These are phyloP conservation scores for Volucella bombylans DNA, from an alignment of 2,888 invertebrate genomes.

Conservation along the genomic window DNA sequence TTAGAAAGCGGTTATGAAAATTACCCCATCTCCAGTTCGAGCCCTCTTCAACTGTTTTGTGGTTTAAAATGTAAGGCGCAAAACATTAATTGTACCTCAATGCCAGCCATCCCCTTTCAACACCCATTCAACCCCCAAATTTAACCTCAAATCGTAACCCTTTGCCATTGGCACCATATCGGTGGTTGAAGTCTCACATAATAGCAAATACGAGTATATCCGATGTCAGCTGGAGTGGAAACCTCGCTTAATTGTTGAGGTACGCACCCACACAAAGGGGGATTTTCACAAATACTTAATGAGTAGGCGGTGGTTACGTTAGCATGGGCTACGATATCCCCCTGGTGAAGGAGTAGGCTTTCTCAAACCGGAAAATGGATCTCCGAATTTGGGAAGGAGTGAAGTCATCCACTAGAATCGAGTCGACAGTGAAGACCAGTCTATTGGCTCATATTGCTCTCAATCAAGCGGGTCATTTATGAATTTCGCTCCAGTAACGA, in stretches of 20 bases:
- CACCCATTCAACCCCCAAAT: background rate
- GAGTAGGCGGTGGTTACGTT: constrained; percentile 32
- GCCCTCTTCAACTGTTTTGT: constrained; percentile 49
- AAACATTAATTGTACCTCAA: constrained; percentile 39
- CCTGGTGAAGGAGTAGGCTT: background rate
- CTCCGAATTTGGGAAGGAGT: too few relatives aligned
- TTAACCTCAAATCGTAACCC: background rate
- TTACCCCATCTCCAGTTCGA: constrained; percentile 14
- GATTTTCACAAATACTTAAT: constrained; percentile 44
- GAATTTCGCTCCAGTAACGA: constrained; percentile 61
- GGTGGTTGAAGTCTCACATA: constrained; percentile 22
- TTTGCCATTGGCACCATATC: background rate
- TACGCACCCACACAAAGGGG: constrained; percentile 33
- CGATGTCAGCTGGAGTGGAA: constrained; percentile 54
- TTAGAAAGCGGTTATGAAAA: background rate
- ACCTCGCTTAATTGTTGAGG: constrained; percentile 58
- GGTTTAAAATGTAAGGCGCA: constrained; percentile 33
- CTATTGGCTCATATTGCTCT: constrained; percentile 11
- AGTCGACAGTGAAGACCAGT: constrained; percentile 24
- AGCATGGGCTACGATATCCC: background rate
- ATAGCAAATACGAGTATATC: constrained; percentile 46
- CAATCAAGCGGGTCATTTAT: constrained; percentile 52
- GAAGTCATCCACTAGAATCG: background rate
- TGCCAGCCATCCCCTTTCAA: background rate
- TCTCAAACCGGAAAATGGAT: constrained; percentile 29